Evolutionary conservation across 92 coral and sea anemone genomes (phyloP).

Genomic region (Umimayanthus chanpuru): DNA sequence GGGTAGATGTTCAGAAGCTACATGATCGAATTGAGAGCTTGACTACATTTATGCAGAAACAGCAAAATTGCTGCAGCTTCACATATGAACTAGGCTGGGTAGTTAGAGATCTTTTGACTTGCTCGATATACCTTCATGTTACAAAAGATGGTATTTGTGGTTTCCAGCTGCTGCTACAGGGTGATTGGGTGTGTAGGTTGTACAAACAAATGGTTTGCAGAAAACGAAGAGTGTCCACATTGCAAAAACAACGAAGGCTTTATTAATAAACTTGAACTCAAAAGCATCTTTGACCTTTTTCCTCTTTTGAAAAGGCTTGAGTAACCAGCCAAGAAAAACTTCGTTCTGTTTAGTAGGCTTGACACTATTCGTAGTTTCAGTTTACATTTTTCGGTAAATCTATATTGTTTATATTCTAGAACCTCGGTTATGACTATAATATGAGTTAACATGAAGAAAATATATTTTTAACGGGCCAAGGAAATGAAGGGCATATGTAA

Average conservation of each 20-base stretch:
- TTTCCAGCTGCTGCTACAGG: slow-evolving; percentile 31
- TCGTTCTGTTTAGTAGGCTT: not conserved
- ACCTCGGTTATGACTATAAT: too few species aligned
- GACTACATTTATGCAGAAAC: not conserved
- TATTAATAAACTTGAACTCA: not conserved
- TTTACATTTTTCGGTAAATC: too few species aligned
- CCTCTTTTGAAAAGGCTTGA: not conserved
- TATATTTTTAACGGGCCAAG: too few species aligned
- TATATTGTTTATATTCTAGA: too few species aligned
- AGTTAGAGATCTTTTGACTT: not conserved
- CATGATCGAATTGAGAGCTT: not conserved
- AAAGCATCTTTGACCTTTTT: not conserved
- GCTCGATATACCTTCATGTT: slow-evolving; percentile 4
- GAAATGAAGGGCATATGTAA: too few species aligned
- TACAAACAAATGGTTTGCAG: not conserved
- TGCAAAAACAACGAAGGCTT: slow-evolving; percentile 28
- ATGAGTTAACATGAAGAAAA: too few species aligned
- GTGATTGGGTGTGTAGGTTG: slow-evolving; percentile 37
- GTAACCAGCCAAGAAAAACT: not conserved
- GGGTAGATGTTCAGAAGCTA: not conserved
- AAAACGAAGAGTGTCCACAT: slow-evolving; percentile 20
- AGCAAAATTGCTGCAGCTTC: slow-evolving; percentile 6
- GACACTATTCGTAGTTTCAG: too few species aligned
- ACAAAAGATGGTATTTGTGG: not conserved
- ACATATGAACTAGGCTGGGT: not conserved